phyloP scores from a whole-genome alignment of 2,888 invertebrate species.

The Andrena bicolor region DNA sequence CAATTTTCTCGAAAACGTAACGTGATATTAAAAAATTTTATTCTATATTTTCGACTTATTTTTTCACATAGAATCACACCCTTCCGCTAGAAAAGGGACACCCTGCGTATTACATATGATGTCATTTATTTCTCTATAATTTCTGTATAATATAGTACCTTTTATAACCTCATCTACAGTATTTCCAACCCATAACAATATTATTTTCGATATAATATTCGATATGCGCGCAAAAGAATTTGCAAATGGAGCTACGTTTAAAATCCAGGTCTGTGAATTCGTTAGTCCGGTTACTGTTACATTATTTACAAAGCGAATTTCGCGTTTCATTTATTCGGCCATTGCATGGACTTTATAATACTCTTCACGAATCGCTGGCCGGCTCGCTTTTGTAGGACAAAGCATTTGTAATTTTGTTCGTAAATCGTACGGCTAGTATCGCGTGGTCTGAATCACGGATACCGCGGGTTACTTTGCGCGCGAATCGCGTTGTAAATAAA shows the following conservation, averaged over 20 bases:
- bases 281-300: slow-evolving; percentile 4
- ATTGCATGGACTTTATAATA: slow-evolving; percentile 9
- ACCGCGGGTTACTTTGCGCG: slow-evolving; percentile 14
- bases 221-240: not conserved
- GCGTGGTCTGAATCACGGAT: not conserved
- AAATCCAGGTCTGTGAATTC: not conserved
- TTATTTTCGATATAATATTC: not conserved
- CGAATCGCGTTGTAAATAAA: slow-evolving; percentile 33
- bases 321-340: slow-evolving; percentile 34
- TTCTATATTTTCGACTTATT: too few relatives aligned
- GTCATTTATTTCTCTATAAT: too few relatives aligned
- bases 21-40: too few relatives aligned
- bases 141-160: too few relatives aligned
- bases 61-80: too few relatives aligned
- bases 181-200: too few relatives aligned
- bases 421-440: not conserved
- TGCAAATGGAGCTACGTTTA: not conserved
- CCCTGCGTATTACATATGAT: too few relatives aligned
- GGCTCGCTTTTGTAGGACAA: slow-evolving; percentile 14
- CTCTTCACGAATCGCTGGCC: slow-evolving; percentile 6
- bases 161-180: too few relatives aligned
- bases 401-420: not conserved
- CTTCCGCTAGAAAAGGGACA: too few relatives aligned
- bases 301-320: slow-evolving; percentile 44
- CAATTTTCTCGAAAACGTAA: too few relatives aligned